phyloP scores from a whole-genome alignment of 2,888 invertebrate genomes.

The Molorchus minor region DNA sequence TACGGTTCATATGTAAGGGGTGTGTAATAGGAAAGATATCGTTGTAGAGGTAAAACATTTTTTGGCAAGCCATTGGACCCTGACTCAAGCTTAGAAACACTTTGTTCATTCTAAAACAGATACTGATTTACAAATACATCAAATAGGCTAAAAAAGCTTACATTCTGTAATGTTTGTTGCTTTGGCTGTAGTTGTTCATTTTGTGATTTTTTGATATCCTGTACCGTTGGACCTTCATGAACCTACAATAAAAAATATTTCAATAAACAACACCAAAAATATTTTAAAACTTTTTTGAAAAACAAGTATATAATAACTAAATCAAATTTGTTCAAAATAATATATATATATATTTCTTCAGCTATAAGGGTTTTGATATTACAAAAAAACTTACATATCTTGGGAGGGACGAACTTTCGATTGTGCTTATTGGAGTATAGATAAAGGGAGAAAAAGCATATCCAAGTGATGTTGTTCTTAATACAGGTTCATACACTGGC shows the following conservation, averaged over 20 bases:
- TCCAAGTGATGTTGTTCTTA: conserved; percentile 50
- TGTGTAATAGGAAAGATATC: conserved; percentile 37
- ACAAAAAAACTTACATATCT: conserved; percentile 38
- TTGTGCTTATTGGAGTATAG: conserved; percentile 32
- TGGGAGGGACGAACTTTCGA: conserved; percentile 14
- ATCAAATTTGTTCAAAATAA: no score
- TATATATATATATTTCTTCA: no score
- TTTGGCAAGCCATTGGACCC: conserved; percentile 1
- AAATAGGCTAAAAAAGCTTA: background rate
- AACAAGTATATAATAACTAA: no score
- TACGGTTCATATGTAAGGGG: conserved; percentile 36
- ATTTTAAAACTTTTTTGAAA: no score
- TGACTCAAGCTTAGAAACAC: background rate
- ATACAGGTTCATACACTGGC: conserved; percentile 51
- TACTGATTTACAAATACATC: background rate
- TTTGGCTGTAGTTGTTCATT: background rate
- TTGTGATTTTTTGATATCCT: background rate
- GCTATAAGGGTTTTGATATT: no score
- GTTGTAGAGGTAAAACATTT: conserved; percentile 33
- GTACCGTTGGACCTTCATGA: background rate
- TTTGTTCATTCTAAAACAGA: background rate
- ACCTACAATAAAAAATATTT: background rate
- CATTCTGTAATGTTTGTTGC: background rate
- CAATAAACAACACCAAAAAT: no score
- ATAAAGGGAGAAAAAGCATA: conserved; percentile 44